A percentile compares a stretch with the other conserved stretches of the same genome.
These are phyloP conservation scores for Sepioteuthis lessoniana DNA, from an alignment of 2,888 invertebrate genomes.

Conservation along the genomic window DNA sequence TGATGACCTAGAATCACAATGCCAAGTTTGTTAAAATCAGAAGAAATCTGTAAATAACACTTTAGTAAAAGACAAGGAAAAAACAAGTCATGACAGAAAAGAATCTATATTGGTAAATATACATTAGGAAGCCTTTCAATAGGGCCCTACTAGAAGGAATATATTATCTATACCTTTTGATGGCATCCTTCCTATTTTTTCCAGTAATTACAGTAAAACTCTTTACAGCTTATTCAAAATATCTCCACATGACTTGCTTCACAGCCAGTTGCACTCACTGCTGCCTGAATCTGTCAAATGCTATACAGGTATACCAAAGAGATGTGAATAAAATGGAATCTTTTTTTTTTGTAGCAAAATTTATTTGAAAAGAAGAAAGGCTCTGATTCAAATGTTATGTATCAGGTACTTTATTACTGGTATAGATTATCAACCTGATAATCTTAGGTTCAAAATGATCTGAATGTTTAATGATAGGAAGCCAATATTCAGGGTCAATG, in stretches of 20 bases:
- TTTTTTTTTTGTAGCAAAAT: background rate
- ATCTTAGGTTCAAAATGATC: too few species aligned
- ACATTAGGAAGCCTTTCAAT: background rate
- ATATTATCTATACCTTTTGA: background rate
- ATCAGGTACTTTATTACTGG: background rate
- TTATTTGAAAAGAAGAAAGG: background rate
- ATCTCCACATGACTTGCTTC: background rate
- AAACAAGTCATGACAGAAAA: background rate
- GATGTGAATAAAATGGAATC: background rate
- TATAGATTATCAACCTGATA: background rate
- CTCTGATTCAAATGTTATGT: background rate
- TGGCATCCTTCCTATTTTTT: background rate
- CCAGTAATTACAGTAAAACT: background rate
- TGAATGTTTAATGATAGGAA: too few species aligned
- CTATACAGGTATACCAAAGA: background rate
- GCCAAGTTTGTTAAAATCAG: background rate
- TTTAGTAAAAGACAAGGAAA: background rate
- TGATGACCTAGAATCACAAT: background rate
- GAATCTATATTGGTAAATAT: background rate
- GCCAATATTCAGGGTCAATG: too few species aligned
- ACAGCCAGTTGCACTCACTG: background rate
- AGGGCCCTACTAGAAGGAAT: background rate
- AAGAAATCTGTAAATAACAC: background rate
- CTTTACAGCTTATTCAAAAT: slow-evolving; percentile 2
- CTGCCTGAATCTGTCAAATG: background rate